Evolutionary conservation across 2,888 invertebrate genomes (phyloP).

Genomic region (Neoitamus cyanurus): DNA sequence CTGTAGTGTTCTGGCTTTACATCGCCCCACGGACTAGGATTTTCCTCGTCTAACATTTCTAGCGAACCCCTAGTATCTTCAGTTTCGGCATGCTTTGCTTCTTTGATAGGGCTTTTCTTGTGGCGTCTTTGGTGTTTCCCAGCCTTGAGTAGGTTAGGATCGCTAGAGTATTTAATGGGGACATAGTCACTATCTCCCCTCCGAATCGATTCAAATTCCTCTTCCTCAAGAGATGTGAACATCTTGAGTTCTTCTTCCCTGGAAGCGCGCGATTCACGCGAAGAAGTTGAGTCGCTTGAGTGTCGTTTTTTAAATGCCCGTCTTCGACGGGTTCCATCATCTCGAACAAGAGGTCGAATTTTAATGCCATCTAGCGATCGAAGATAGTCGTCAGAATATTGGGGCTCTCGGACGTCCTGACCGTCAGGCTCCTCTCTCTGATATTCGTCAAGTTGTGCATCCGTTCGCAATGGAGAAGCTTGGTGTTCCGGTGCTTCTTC

Average conservation of each 20-base stretch:
- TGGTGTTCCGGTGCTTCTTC: neutral
- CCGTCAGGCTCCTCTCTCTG: conserved; percentile 63
- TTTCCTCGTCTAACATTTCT: conserved; percentile 62
- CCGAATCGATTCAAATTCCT: conserved; percentile 68
- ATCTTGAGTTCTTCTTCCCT: conserved; percentile 74
- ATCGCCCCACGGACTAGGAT: conserved; percentile 64
- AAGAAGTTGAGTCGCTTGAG: conserved; percentile 71
- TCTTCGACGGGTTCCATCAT: conserved; percentile 72
- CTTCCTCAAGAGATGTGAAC: conserved; percentile 74
- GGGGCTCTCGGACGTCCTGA: conserved; percentile 57
- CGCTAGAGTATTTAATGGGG: conserved; percentile 62
- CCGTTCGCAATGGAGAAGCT: neutral
- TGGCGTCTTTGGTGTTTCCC: conserved; percentile 60
- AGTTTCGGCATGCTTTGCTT: conserved; percentile 53
- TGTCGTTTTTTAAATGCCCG: conserved; percentile 72
- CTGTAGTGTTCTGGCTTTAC: conserved; percentile 62
- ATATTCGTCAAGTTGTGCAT: neutral
- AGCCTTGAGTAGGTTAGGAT: conserved; percentile 60
- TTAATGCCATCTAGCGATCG: conserved; percentile 76
- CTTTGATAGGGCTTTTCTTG: conserved; percentile 63
- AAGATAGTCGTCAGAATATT: conserved; percentile 66
- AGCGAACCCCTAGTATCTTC: conserved; percentile 57
- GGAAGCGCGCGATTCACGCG: conserved; percentile 72
- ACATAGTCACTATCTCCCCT: conserved; percentile 60
- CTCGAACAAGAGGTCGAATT: conserved; percentile 71